Conservation (phyloP, 2,113 vertebrate species). For the Abramis brama region DNA sequence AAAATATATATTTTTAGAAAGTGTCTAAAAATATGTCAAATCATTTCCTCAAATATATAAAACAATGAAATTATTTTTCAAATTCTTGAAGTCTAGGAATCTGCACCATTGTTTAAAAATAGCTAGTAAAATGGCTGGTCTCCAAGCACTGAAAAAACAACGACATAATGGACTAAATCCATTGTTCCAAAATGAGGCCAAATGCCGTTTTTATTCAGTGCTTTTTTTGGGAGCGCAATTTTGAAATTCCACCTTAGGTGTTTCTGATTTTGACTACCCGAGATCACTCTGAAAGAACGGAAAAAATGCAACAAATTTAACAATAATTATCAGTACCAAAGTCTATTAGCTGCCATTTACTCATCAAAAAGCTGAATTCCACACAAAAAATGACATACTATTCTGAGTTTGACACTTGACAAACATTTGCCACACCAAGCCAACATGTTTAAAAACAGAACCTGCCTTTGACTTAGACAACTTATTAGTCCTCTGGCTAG, state of each 20-base stretch:
- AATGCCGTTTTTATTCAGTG: conserved; percentile 10
- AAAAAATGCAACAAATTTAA: conserved; percentile 5
- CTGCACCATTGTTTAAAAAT: conserved; percentile 71
- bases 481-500: conserved; percentile 61
- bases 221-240: background rate
- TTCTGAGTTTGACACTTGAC: conserved; percentile 58
- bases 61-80: conserved; percentile 68
- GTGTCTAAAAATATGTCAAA: conserved; percentile 65
- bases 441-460: conserved; percentile 59
- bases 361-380: conserved; percentile 46
- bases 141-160: conserved; percentile 70
- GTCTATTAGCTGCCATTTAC: conserved; percentile 43
- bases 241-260: conserved; percentile 11
- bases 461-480: conserved; percentile 67
- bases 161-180: conserved; percentile 63
- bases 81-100: conserved; percentile 46
- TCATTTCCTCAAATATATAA: conserved; percentile 43
- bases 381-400: conserved; percentile 63
- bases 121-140: conserved; percentile 66
- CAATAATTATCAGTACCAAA: background rate
- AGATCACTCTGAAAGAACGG: background rate
- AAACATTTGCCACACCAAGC: conserved; percentile 47
- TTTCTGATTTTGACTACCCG: background rate
- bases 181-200: conserved; percentile 64
- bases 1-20: conserved; percentile 61